Evolutionary conservation across 2,888 invertebrate genomes (phyloP).

Genomic region (Drosophila affinis): DNA sequence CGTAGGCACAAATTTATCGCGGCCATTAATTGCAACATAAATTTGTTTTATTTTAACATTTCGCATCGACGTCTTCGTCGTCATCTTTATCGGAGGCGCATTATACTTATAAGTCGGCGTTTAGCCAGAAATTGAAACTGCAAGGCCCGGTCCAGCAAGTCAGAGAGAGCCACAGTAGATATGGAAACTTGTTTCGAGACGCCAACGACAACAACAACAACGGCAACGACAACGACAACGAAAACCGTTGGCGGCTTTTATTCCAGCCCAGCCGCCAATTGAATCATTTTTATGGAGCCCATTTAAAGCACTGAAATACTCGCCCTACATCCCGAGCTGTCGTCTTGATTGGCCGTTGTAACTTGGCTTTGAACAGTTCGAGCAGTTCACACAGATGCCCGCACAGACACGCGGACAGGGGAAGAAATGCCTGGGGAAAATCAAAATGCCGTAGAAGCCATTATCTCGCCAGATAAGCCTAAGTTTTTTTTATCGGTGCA

Average conservation of each 20-base stretch:
- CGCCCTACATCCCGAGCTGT: slow-evolving; percentile 69
- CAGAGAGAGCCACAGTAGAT: slow-evolving; percentile 4
- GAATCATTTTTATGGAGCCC: slow-evolving; percentile 77
- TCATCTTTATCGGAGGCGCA: slow-evolving; percentile 65
- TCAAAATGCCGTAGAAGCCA: slow-evolving; percentile 42
- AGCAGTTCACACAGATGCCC: slow-evolving; percentile 6
- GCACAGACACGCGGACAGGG: slow-evolving; percentile 9
- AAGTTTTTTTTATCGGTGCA: slow-evolving; percentile 21
- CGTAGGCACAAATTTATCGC: slow-evolving; percentile 69
- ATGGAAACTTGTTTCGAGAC: slow-evolving; percentile 64
- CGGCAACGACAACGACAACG: slow-evolving; percentile 10
- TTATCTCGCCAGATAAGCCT: slow-evolving; percentile 38
- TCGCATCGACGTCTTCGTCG: slow-evolving; percentile 60
- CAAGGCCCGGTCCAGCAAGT: slow-evolving; percentile 6
- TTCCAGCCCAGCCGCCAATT: slow-evolving; percentile 70
- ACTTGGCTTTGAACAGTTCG: slow-evolving; percentile 24
- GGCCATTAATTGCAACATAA: slow-evolving; percentile 79
- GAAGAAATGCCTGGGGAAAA: slow-evolving; percentile 23
- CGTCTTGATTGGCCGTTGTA: slow-evolving; percentile 64
- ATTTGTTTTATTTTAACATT: slow-evolving; percentile 79
- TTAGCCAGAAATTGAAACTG: slow-evolving; percentile 53
- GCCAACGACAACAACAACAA: slow-evolving; percentile 16
- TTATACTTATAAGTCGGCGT: slow-evolving; percentile 74
- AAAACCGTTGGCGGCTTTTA: slow-evolving; percentile 64
- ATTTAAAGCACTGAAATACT: slow-evolving; percentile 68